Conservation (phyloP, 2,888 invertebrate species). For the Caenorhabditis wallacei region DNA sequence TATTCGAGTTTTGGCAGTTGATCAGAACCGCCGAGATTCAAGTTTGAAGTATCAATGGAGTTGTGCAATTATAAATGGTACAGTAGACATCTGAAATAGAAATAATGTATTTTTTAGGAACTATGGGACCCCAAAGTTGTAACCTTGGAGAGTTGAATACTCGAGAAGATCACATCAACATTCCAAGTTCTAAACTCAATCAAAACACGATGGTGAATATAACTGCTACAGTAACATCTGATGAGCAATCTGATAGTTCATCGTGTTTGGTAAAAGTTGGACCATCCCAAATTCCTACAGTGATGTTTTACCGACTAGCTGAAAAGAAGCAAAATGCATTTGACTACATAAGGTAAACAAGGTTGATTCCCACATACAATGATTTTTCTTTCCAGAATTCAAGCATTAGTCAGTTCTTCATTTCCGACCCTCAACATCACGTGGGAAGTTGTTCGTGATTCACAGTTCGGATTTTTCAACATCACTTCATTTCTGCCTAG, state of each 20-base stretch:
- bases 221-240: conserved; percentile 45
- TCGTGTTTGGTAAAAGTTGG: conserved; percentile 58
- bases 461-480: conserved; percentile 59
- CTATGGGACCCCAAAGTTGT: conserved; percentile 25
- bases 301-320: conserved; percentile 47
- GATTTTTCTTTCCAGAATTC: conserved; percentile 36
- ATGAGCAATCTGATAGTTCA: conserved; percentile 50
- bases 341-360: conserved; percentile 61
- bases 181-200: conserved; percentile 33
- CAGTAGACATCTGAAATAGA: not conserved
- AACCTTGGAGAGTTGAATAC: conserved; percentile 18
- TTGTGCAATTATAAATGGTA: conserved; percentile 45
- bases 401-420: conserved; percentile 56
- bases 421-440: conserved; percentile 49
- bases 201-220: conserved; percentile 54
- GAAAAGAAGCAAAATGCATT: conserved; percentile 59
- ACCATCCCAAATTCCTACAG: conserved; percentile 43
- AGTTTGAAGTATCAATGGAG: conserved; percentile 46
- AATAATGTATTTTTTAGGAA: conserved; percentile 34
- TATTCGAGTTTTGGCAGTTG: conserved; percentile 28
- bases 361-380: not conserved
- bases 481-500: conserved; percentile 41
- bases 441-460: conserved; percentile 57
- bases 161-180: conserved; percentile 15
- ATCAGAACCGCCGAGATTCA: conserved; percentile 51